Conservation (phyloP, 1,140 invertebrate species). For the Amphibalanus amphitrite region DNA sequence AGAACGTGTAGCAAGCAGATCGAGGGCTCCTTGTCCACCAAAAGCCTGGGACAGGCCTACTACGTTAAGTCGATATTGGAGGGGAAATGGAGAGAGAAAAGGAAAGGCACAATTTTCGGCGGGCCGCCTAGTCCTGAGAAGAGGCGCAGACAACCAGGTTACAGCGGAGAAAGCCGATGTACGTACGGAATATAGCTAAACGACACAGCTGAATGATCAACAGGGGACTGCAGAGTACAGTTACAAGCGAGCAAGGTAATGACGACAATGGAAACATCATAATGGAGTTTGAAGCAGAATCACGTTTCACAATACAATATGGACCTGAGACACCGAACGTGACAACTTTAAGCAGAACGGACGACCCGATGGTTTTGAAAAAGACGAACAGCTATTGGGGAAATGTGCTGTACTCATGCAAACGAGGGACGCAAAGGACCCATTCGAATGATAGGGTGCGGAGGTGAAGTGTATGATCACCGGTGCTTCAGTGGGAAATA, state of each 20-base stretch:
- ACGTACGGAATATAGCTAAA: not conserved
- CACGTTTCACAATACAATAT: too few relatives aligned
- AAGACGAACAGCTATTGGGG: too few relatives aligned
- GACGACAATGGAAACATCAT: too few relatives aligned
- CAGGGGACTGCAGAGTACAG: not conserved
- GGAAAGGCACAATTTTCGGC: not conserved
- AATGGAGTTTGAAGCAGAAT: too few relatives aligned
- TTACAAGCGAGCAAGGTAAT: not conserved
- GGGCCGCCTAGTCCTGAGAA: not conserved
- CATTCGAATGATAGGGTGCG: too few relatives aligned
- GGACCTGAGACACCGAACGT: too few relatives aligned
- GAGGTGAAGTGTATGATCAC: too few relatives aligned
- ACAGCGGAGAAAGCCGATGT: not conserved
- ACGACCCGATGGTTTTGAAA: too few relatives aligned
- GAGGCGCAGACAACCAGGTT: not conserved
- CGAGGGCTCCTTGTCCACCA: not conserved
- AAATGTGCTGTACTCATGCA: too few relatives aligned
- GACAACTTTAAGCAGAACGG: too few relatives aligned
- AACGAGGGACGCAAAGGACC: too few relatives aligned
- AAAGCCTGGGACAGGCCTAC: not conserved
- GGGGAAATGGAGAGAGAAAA: not conserved
- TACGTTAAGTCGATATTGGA: not conserved
- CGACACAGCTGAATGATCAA: not conserved
- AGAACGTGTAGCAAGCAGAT: not conserved
- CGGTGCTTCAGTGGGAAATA: too few relatives aligned